These are phyloP conservation scores for Prosopocoilus inquinatus DNA, from an alignment of 2,888 invertebrate species.

Conservation along the genomic window DNA sequence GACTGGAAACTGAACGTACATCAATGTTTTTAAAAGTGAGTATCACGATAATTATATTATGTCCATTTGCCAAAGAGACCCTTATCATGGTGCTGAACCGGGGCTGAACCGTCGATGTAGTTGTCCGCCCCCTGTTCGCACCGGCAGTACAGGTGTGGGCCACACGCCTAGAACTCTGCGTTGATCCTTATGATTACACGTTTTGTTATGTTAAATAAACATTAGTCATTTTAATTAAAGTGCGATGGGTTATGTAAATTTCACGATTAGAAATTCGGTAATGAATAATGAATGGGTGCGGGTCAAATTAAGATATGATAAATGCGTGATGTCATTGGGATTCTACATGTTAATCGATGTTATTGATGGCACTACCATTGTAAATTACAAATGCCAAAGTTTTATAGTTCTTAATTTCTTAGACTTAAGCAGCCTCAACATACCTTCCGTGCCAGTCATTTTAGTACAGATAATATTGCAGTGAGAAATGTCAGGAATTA, in stretches of 20 bases:
- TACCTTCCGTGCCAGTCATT: too few relatives aligned
- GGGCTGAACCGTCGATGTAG: slow-evolving; percentile 19
- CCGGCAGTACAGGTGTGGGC: slow-evolving; percentile 43
- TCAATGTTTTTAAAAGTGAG: not conserved
- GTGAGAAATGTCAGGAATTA: too few relatives aligned
- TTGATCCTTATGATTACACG: slow-evolving; percentile 48
- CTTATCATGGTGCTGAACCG: slow-evolving; percentile 24
- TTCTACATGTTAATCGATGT: slow-evolving; percentile 32
- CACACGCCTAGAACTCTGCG: slow-evolving; percentile 41
- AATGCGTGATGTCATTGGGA: slow-evolving; percentile 38
- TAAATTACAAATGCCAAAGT: too few relatives aligned
- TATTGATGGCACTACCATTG: slow-evolving; percentile 26
- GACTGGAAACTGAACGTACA: too few relatives aligned
- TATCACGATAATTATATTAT: not conserved
- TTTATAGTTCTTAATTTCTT: too few relatives aligned
- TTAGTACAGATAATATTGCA: too few relatives aligned
- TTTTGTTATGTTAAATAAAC: slow-evolving; percentile 51
- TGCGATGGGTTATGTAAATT: slow-evolving; percentile 46
- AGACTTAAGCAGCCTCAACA: too few relatives aligned
- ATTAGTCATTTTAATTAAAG: slow-evolving; percentile 51
- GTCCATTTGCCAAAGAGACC: slow-evolving; percentile 11
- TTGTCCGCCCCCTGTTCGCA: slow-evolving; percentile 35
- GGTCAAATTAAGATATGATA: slow-evolving; percentile 44
- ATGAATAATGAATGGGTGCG: slow-evolving; percentile 42
- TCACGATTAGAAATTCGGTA: slow-evolving; percentile 34